These are phyloP conservation scores for Allolobophora icterica DNA, from an alignment of 2,888 invertebrate genomes.

Conservation along the genomic window DNA sequence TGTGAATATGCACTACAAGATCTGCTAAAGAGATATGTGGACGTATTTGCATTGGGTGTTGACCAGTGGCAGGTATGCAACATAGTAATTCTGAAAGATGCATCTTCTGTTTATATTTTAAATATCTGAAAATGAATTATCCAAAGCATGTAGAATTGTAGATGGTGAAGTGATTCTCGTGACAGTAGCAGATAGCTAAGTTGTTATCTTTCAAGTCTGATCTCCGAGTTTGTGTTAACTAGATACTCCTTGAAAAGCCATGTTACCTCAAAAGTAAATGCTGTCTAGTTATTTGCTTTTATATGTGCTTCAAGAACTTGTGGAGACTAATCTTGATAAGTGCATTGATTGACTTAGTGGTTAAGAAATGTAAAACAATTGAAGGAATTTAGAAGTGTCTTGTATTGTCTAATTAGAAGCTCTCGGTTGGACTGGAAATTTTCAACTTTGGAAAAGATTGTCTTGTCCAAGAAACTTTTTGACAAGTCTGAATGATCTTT, in stretches of 20 bases:
- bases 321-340: no score
- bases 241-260: not conserved
- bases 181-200: not conserved
- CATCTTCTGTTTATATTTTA: not conserved
- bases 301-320: not conserved
- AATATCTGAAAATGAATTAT: not conserved
- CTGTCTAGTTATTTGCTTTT: no score
- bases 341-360: no score
- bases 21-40: slow-evolving; percentile 83
- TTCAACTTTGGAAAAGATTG: not conserved
- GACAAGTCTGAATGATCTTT: slow-evolving; percentile 32
- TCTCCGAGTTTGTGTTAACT: not conserved
- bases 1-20: slow-evolving; percentile 90
- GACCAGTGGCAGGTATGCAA: slow-evolving; percentile 65
- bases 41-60: slow-evolving; percentile 91
- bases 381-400: not conserved
- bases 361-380: not conserved
- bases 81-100: not conserved
- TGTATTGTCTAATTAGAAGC: no score
- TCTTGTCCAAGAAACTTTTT: not conserved
- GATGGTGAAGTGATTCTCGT: not conserved
- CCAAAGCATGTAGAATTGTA: not conserved
- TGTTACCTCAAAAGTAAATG: not conserved
- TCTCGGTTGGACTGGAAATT: not conserved
- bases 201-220: not conserved